A percentile compares a stretch with the other conserved stretches of the same genome.
Conservation (phyloP, 1,140 invertebrate genomes). For the Trialeurodes vaporariorum region DNA sequence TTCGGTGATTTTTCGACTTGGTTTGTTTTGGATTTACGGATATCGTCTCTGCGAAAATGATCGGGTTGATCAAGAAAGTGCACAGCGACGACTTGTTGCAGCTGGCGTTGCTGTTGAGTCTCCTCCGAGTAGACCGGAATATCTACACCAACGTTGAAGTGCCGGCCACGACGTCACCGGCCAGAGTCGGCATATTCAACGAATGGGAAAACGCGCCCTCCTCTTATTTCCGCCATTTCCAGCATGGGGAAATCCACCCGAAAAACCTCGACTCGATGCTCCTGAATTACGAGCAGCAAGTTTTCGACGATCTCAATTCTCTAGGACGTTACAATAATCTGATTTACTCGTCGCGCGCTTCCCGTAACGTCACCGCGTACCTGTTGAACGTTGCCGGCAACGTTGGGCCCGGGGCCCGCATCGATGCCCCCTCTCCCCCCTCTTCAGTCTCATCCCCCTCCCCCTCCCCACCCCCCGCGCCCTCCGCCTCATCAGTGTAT, state of each 20-base stretch:
- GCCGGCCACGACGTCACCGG: slow-evolving; percentile 26
- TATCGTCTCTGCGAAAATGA: too few species aligned
- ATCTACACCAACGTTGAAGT: slow-evolving; percentile 45
- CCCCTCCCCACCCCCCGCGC: too few species aligned
- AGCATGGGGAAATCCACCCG: slow-evolving; percentile 50
- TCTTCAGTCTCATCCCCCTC: too few species aligned
- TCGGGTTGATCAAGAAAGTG: slow-evolving; percentile 47
- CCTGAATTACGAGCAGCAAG: slow-evolving; percentile 53
- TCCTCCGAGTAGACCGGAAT: slow-evolving; percentile 59
- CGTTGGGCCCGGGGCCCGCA: too few species aligned
- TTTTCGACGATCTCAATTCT: slow-evolving; percentile 65
- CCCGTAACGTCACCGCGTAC: slow-evolving; percentile 43
- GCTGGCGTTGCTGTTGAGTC: slow-evolving; percentile 60
- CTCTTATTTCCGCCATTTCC: slow-evolving; percentile 39
- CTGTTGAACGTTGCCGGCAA: slow-evolving; percentile 42
- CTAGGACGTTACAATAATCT: slow-evolving; percentile 42
- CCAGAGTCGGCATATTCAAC: slow-evolving; percentile 43
- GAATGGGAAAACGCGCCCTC: slow-evolving; percentile 42
- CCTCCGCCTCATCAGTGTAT: too few species aligned
- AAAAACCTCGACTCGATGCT: slow-evolving; percentile 62
- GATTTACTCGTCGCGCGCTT: slow-evolving; percentile 30
- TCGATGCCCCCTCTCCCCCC: too few species aligned
- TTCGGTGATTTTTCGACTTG: too few species aligned
- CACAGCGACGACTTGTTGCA: slow-evolving; percentile 66
- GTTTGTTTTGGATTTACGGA: too few species aligned